A percentile compares a stretch with the other conserved stretches of the same genome.
Conservation (phyloP, 2,113 vertebrate species). For the Helogale parvula region DNA sequence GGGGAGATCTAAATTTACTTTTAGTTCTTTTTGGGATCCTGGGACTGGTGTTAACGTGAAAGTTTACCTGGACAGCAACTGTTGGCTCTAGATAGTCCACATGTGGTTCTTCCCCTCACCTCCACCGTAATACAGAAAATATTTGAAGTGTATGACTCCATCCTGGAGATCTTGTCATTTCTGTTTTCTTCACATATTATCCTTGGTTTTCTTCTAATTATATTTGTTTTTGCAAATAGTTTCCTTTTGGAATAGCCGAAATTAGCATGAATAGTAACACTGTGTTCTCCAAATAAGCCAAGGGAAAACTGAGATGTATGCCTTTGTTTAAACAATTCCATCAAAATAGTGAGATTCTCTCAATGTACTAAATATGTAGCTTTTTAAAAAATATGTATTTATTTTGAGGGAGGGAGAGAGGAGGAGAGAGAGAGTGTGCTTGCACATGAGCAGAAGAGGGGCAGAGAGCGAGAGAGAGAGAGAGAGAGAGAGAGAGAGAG, state of each 20-base stretch:
- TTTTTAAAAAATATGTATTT: no score
- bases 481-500: no score
- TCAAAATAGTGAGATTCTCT: conserved; percentile 1
- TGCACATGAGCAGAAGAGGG: no score
- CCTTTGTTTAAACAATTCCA: not conserved
- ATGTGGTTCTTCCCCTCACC: no score
- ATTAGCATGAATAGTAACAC: not conserved
- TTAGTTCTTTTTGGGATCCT: not conserved
- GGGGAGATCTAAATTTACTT: not conserved
- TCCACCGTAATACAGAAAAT: not conserved
- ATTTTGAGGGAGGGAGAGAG: no score
- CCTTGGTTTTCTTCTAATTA: not conserved
- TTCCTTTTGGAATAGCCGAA: not conserved
- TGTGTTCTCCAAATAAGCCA: not conserved
- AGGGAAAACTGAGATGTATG: not conserved
- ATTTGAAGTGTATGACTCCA: not conserved
- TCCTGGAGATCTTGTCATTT: not conserved
- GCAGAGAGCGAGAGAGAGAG: no score
- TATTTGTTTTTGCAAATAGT: not conserved
- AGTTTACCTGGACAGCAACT: not conserved
- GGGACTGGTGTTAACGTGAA: not conserved
- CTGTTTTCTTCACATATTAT: not conserved
- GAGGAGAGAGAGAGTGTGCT: no score
- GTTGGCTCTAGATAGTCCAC: not conserved
- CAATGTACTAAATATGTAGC: not conserved